phyloP scores from a whole-genome alignment of 2,888 invertebrate species.

The Crossocerus cetratus region DNA sequence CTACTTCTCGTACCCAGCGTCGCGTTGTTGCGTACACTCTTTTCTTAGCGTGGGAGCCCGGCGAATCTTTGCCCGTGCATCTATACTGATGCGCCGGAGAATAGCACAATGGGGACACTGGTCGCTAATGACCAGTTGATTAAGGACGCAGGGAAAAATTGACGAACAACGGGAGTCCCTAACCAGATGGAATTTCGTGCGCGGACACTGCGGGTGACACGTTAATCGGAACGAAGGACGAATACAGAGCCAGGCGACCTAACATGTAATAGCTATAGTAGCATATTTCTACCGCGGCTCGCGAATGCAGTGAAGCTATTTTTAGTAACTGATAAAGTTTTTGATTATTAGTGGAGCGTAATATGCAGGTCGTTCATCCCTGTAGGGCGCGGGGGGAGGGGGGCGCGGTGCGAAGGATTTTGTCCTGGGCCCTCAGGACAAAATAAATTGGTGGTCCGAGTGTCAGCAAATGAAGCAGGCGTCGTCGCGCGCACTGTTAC shows the following conservation, averaged over 20 bases:
- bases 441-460: constrained; percentile 51
- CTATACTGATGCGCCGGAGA: neutral
- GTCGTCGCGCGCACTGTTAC: constrained; percentile 46
- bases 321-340: neutral
- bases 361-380: neutral
- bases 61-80: too few species aligned
- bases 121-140: constrained; percentile 6
- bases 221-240: too few species aligned
- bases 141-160: neutral
- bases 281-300: too few species aligned
- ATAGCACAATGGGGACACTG: neutral
- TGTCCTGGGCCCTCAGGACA: constrained; percentile 29
- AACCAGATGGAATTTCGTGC: too few species aligned
- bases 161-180: too few species aligned
- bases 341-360: neutral
- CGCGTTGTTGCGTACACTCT: neutral
- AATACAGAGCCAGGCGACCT: too few species aligned
- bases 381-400: too few species aligned
- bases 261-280: too few species aligned
- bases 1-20: neutral
- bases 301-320: too few species aligned
- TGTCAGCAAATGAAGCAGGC: constrained; percentile 49
- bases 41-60: too few species aligned
- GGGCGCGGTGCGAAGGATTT: too few species aligned
- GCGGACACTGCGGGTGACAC: too few species aligned